Evolutionary conservation across 1,140 invertebrate species (phyloP).

Genomic region (Periplaneta americana): DNA sequence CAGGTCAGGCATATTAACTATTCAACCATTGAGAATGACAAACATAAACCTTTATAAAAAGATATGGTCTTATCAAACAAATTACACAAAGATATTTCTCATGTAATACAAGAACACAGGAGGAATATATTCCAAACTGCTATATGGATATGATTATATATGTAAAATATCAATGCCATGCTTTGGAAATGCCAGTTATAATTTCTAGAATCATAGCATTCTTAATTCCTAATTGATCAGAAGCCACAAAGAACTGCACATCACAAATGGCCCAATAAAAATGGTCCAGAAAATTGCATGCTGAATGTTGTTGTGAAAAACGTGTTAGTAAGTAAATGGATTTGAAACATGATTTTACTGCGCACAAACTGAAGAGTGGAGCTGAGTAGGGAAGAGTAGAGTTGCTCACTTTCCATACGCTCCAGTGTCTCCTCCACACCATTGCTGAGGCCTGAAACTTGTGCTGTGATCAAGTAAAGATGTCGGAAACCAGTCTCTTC

Average conservation of each 20-base stretch:
- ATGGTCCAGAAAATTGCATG: neutral
- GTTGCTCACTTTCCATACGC: conserved; percentile 38
- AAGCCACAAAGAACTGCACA: neutral
- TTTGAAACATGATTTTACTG: conserved; percentile 17
- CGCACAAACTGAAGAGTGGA: conserved; percentile 18
- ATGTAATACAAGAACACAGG: too few species aligned
- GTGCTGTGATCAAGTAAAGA: conserved; percentile 71
- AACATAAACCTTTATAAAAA: too few species aligned
- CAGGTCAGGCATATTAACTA: too few species aligned
- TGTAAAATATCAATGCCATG: too few species aligned
- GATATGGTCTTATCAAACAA: too few species aligned
- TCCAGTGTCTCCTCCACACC: conserved; percentile 40
- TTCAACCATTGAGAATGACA: too few species aligned
- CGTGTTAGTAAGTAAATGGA: neutral
- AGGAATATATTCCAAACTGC: too few species aligned
- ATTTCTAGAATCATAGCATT: neutral
- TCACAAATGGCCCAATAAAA: neutral
- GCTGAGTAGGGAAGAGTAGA: conserved; percentile 16
- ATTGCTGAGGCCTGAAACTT: conserved; percentile 34
- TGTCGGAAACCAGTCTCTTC: conserved; percentile 91
- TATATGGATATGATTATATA: too few species aligned
- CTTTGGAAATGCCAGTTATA: neutral
- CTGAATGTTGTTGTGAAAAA: neutral
- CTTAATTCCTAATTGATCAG: neutral
- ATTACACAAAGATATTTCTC: too few species aligned